Evolutionary conservation across 2,888 invertebrate genomes (phyloP), one percentile per base, ranked within the genome.

Genomic region (Macaria notata): DNA sequence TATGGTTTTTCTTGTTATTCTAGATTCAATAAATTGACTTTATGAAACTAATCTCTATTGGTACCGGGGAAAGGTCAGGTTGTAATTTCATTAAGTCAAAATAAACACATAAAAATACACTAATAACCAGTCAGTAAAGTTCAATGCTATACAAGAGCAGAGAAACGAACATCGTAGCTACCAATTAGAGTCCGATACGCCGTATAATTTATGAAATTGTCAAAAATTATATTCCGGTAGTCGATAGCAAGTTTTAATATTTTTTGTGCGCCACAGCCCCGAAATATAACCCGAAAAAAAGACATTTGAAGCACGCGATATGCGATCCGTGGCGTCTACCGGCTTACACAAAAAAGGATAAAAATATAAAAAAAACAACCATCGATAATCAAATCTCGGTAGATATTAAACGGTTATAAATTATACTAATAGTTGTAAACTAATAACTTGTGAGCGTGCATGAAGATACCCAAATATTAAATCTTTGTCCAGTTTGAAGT

Each of bases 191-290:
- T 79, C 76, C 75, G 79, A 84, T 85, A 82, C 78, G 77, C 79
- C 73, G 78, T 88, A 83, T 90, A 90, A 90, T 91, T 90, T 88
- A 84, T 84, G 68, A 90, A 90, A 90, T 90, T 88, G 88, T 76
- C 88, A 87, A 86, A 86, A 90, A 89, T 88, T 87, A 88, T 86
- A 88, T 90, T 90, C 88, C 91, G 78, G 91, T 90, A 91, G 90
- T 91, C 91, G 82, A 80, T 84, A 85, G 81, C 79, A 83, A 80
- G 86, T 87, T 83, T 80, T 76, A 73, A 76, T 74, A 75, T 86
- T 88, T 90, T 90, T 88, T 90, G 81, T 88, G 68, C 68, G 78
- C 75, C 79, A 75, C 80, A 80, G 83, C 82, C 85, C 79, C 76
- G 75, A 81, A 83, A 81, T 69, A 69, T 69, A 69, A 75, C 75